These are phyloP conservation scores for Acropora yongei DNA, from an alignment of 64 coral and sea anemone species.

Conservation along the genomic window DNA sequence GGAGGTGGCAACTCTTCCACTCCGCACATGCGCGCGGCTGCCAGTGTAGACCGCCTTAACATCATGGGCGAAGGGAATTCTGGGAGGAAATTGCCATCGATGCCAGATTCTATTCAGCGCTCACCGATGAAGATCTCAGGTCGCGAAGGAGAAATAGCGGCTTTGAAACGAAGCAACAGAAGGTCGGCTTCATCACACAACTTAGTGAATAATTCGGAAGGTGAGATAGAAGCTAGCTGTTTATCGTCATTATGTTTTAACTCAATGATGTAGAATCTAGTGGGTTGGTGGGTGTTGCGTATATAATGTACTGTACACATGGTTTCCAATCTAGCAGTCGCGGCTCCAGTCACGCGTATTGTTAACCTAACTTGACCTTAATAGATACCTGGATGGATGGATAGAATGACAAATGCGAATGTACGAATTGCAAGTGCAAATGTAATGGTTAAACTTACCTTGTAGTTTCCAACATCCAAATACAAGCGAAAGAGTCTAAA, in stretches of 20 bases:
- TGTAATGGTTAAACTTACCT: not conserved
- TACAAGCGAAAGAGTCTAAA: too few species aligned
- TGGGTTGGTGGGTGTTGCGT: not conserved
- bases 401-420: not conserved
- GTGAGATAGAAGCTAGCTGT: not conserved
- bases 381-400: too few species aligned
- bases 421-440: not conserved
- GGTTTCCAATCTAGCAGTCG: not conserved
- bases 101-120: conserved; percentile 76
- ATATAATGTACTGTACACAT: not conserved
- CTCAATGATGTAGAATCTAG: not conserved
- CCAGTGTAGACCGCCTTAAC: conserved; percentile 84
- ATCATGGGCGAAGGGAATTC: conserved; percentile 62
- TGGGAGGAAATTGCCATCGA: conserved; percentile 64
- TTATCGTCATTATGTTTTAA: not conserved
- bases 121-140: conserved; percentile 87
- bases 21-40: conserved; percentile 54
- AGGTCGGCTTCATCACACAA: conserved; percentile 85
- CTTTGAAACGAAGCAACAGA: conserved; percentile 77
- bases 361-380: not conserved
- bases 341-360: not conserved
- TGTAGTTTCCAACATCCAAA: not conserved
- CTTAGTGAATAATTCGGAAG: conserved; percentile 36
- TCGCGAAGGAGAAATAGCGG: conserved; percentile 82
- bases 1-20: conserved; percentile 25